These are phyloP conservation scores for Crax fasciolata DNA, from an alignment of 2,797 vertebrate genomes.

Conservation along the genomic window DNA sequence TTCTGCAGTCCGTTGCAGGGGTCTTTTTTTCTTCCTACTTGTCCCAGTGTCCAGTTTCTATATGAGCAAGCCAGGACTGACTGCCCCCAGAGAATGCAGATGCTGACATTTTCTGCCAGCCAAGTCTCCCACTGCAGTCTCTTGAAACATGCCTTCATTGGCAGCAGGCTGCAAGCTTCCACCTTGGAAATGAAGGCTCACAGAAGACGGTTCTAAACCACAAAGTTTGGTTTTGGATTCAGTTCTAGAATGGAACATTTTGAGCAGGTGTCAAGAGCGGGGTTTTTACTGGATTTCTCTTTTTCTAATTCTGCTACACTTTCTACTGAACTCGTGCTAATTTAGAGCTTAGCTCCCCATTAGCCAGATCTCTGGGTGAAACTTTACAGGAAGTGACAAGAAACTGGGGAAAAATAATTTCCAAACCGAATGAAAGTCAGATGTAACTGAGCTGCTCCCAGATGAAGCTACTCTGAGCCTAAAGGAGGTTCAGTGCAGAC, in stretches of 20 bases:
- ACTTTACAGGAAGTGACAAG: not conserved
- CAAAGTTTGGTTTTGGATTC: slow-evolving; percentile 59
- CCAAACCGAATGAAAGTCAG: slow-evolving; percentile 6
- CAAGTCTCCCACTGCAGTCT: slow-evolving; percentile 11
- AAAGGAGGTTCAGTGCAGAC: not conserved
- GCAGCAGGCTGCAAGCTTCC: slow-evolving; percentile 23
- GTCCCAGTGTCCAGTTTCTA: not conserved
- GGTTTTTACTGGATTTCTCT: not conserved
- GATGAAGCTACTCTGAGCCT: not conserved
- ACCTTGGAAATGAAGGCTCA: not conserved
- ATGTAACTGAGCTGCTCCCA: not conserved
- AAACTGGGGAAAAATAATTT: not conserved
- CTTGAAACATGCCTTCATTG: slow-evolving; percentile 30
- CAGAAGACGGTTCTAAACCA: slow-evolving; percentile 12
- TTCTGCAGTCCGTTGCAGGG: accelerated
- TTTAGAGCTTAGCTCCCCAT: not conserved
- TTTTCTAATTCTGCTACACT: not conserved
- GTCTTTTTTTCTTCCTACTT: not conserved
- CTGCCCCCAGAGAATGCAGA: not conserved
- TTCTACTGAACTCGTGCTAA: not conserved
- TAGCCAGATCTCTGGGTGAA: not conserved
- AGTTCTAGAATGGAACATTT: slow-evolving; percentile 32
- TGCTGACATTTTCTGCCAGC: not conserved
- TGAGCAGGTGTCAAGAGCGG: not conserved
- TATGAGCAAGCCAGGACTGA: not conserved